Percentiles rank a stretch among this genome's conserved stretches.
Evolutionary conservation across 1,140 invertebrate genomes (phyloP).

Genomic region (Hylaeus anthracinus): DNA sequence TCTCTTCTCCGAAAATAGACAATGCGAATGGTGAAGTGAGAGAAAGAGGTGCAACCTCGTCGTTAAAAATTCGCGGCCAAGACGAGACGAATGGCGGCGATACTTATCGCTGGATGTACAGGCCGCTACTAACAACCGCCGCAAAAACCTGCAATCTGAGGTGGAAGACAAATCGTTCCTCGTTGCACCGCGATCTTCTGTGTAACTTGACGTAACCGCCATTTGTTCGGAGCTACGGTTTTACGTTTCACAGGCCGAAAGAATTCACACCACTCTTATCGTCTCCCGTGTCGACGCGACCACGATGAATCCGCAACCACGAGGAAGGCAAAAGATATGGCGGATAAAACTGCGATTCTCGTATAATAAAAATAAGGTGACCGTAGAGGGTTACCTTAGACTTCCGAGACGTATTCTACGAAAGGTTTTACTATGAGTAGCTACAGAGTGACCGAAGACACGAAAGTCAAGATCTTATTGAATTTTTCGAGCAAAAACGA

Average conservation of each 20-base stretch:
- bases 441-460: no score
- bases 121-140: conserved; percentile 66
- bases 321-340: conserved; percentile 12
- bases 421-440: no score
- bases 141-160: conserved; percentile 68
- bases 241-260: conserved; percentile 48
- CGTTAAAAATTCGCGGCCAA: conserved; percentile 66
- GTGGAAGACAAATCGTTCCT: conserved; percentile 67
- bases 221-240: conserved; percentile 54
- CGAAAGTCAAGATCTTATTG: no score
- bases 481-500: not conserved
- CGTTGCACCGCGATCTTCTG: conserved; percentile 55
- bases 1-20: not conserved
- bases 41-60: conserved; percentile 3
- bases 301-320: not conserved
- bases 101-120: conserved; percentile 65
- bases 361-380: not conserved
- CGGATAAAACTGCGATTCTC: not conserved
- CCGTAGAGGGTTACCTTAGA: not conserved
- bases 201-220: conserved; percentile 59
- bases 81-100: conserved; percentile 63
- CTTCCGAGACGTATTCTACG: no score
- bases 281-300: conserved; percentile 16
- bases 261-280: conserved; percentile 39
- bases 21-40: not conserved